Base-by-base conservation (phyloP, 2,797 vertebrate genomes). In the Enteromius treurensis region DNA sequence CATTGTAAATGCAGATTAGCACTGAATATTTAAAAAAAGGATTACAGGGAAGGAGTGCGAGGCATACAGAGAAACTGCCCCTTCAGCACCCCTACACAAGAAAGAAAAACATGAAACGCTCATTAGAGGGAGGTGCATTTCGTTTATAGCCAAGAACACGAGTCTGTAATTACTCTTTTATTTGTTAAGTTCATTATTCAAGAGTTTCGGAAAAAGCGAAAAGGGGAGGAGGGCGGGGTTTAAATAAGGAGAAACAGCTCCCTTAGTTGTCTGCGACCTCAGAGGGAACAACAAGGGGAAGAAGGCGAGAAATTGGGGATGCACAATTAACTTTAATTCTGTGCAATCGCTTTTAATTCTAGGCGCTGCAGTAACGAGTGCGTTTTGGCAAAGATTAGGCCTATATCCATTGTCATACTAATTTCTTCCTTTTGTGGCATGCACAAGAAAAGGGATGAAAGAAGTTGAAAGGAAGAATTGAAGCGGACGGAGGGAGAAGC, bases 161-260 rank as follows among this genome's bases (percentile, higher is more conserved):
- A 93, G 92, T 91, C 92, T 93, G 90, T 93, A 93, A 93, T 95
- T 92, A 92, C 92, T 92, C 90, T 91, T 94, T 95, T 92, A 94
- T 94, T 92, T 90, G 90, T 92, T 90, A 89, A 84, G 87, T 90
- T 91, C 87, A 88, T 93, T 93, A 93, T 94, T 93, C 93, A 91
- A 91, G 70, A 89, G 85, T 89, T 26, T 23, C 84, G 87, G 45
- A 89, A 88, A 90, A 88, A 89, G 84, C 77, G 55, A 21, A 88
- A 86, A 86, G 64, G 14, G 11, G 19, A 34, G 69, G 67, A 49
- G 21, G 45, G 45, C 0, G 82, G 87, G 91, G 89, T 82, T 90
- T 90, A 76, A 89, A 88, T 88, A 89, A 90, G 92, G 91, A 91
- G 93, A 93, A 93, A 94, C 90, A 91, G 92, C 87, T 93, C 92